These are phyloP conservation scores for Urocyon cinereoargenteus DNA, from an alignment of 2,797 vertebrate species.

Conservation along the genomic window DNA sequence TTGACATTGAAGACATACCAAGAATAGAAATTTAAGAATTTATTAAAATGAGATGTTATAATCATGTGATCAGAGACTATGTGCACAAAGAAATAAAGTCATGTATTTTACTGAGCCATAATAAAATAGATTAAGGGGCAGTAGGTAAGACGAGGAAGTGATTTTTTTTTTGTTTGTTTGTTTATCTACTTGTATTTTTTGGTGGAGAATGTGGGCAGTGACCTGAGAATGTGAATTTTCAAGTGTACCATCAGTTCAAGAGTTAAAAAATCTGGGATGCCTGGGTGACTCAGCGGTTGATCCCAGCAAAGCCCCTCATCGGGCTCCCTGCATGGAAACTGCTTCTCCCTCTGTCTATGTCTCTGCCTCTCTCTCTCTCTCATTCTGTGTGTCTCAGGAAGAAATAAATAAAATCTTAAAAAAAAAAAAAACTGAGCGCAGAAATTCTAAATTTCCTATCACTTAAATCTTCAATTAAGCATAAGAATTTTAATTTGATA, in stretches of 20 bases:
- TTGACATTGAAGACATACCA: not conserved
- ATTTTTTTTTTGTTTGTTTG: not conserved
- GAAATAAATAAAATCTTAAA: no score
- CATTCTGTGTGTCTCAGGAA: no score
- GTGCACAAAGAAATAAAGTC: not conserved
- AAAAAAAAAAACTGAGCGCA: not conserved
- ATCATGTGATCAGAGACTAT: not conserved
- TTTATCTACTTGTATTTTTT: not conserved
- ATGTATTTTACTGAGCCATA: not conserved
- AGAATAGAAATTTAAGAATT: not conserved
- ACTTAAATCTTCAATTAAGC: slow-evolving; percentile 24
- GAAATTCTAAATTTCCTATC: slow-evolving; percentile 24
- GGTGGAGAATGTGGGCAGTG: not conserved
- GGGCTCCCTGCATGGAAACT: no score
- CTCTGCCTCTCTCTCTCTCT: no score
- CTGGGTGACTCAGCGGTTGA: no score
- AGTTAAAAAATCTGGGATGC: not conserved
- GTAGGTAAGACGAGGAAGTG: not conserved
- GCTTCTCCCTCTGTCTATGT: no score
- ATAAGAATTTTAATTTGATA: slow-evolving; percentile 26
- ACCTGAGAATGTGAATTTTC: not conserved
- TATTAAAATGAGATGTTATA: not conserved
- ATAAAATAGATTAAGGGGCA: slow-evolving; percentile 19
- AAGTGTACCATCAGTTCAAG: not conserved
- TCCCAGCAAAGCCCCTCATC: no score